A percentile compares a stretch with the other conserved stretches of the same genome.
phyloP scores from a whole-genome alignment of 2,113 vertebrate genomes.

The Chionomys nivalis region DNA sequence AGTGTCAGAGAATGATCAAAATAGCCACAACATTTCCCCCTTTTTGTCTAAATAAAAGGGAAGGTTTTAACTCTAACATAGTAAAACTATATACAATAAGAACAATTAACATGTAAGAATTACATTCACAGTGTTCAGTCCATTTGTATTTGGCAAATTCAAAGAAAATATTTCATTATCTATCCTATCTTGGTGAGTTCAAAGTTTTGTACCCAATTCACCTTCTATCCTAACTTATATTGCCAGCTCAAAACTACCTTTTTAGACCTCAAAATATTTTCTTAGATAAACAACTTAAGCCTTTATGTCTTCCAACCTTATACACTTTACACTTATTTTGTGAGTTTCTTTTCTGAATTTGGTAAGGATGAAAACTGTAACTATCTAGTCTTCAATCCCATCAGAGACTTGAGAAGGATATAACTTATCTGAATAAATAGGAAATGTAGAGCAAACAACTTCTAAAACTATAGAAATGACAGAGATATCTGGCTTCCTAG shows the following conservation, averaged over 20 bases:
- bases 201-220: background rate
- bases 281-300: background rate
- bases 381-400: background rate
- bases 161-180: background rate
- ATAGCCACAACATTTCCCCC: background rate
- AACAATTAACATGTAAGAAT: background rate
- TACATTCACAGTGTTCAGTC: background rate
- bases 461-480: background rate
- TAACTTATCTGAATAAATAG: background rate
- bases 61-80: background rate
- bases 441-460: background rate
- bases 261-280: background rate
- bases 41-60: background rate
- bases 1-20: background rate
- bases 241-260: background rate
- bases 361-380: background rate
- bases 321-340: background rate
- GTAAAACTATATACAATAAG: background rate
- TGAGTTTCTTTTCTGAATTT: background rate
- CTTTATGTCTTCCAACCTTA: background rate
- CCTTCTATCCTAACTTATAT: background rate
- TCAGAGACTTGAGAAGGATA: background rate
- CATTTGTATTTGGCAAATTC: background rate
- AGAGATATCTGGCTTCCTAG: background rate
- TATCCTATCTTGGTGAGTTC: background rate